Percentiles rank a stretch among this genome's conserved stretches.
These are phyloP conservation scores for Oryzias sinensis DNA, from an alignment of 2,797 vertebrate genomes.

Conservation along the genomic window DNA sequence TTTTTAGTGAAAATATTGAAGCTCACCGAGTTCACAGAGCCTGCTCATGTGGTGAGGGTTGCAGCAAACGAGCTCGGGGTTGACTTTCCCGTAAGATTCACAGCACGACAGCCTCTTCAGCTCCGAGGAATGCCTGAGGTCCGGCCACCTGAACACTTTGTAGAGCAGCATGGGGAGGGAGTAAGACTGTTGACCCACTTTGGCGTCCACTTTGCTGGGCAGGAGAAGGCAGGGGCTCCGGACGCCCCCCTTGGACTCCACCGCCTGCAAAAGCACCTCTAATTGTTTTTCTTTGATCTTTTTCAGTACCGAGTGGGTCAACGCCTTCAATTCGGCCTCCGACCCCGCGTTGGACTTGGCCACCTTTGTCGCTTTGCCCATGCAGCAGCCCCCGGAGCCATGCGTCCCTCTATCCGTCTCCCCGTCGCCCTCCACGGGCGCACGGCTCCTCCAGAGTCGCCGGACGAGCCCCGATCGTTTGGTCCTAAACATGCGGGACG, in stretches of 20 bases:
- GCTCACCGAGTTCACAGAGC: conserved; percentile 94
- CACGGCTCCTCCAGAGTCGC: conserved; percentile 97
- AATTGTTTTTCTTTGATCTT: conserved; percentile 94
- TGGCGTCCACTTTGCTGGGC: conserved; percentile 87
- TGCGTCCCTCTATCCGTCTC: conserved; percentile 84
- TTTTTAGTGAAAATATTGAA: conserved; percentile 3
- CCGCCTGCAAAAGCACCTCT: conserved; percentile 91
- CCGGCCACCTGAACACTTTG: conserved; percentile 98
- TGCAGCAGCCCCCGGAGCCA: conserved; percentile 87
- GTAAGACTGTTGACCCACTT: conserved; percentile 87
- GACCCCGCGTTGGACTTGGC: conserved; percentile 82
- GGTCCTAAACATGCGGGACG: conserved; percentile 99
- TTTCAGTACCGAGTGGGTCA: conserved; percentile 91
- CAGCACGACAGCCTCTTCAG: conserved; percentile 94
- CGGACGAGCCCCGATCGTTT: conserved; percentile 98
- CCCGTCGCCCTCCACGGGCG: conserved; percentile 90
- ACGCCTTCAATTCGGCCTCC: conserved; percentile 92
- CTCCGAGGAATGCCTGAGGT: conserved; percentile 93
- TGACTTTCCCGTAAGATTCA: conserved; percentile 92
- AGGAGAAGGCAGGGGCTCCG: conserved; percentile 90
- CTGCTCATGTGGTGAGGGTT: conserved; percentile 98
- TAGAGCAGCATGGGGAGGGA: conserved; percentile 92
- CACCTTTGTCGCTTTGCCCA: conserved; percentile 86
- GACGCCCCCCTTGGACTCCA: conserved; percentile 90
- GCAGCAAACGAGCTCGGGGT: conserved; percentile 93